phyloP scores from a whole-genome alignment of 2,113 vertebrate genomes.

The Carlito syrichta region DNA sequence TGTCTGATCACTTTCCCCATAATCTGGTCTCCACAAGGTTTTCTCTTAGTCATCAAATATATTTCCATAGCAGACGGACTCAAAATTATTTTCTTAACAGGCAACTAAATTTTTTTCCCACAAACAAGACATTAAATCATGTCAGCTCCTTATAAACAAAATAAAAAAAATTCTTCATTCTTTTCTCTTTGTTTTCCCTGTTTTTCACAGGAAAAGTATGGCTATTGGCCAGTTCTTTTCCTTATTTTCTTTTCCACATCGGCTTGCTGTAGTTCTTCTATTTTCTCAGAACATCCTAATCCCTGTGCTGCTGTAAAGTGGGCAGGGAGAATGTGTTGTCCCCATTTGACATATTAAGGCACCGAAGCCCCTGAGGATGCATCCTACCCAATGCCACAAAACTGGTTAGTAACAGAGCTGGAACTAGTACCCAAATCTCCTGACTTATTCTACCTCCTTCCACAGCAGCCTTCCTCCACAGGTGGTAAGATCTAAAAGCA shows the following conservation, averaged over 20 bases:
- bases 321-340: fast-evolving
- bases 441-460: background rate
- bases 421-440: background rate
- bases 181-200: background rate
- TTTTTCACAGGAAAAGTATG: background rate
- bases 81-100: background rate
- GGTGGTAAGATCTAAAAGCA: background rate
- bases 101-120: background rate
- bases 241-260: background rate
- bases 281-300: background rate
- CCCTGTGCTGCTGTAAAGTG: background rate
- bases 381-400: background rate
- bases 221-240: background rate
- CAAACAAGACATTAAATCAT: background rate
- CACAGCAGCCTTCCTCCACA: background rate
- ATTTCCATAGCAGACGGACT: background rate
- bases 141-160: background rate
- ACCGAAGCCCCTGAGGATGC: background rate
- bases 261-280: background rate
- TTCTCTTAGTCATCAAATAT: background rate
- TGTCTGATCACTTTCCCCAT: background rate
- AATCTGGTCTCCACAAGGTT: background rate
- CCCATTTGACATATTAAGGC: background rate
- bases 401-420: background rate
- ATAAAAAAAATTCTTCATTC: background rate